Conservation (phyloP, 2,888 invertebrate species). For the Xylocampa areola region DNA sequence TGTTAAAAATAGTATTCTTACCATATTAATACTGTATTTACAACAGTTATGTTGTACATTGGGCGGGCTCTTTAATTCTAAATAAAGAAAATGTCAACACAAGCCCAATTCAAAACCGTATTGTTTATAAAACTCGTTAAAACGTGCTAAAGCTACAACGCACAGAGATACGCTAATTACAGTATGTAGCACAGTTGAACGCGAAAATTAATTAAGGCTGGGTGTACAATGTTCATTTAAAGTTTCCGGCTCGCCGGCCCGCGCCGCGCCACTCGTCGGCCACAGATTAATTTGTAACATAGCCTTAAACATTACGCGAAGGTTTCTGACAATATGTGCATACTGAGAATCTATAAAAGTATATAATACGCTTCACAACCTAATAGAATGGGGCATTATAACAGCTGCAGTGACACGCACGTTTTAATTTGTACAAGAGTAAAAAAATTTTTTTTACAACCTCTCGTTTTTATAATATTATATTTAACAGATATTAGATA, state of each 20-base stretch:
- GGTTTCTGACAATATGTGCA: slow-evolving; percentile 19
- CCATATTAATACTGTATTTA: too few species aligned
- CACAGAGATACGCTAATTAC: slow-evolving; percentile 39
- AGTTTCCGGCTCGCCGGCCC: slow-evolving; percentile 64
- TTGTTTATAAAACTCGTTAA: slow-evolving; percentile 8
- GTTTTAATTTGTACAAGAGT: too few species aligned
- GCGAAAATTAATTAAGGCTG: slow-evolving; percentile 65
- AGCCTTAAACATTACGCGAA: slow-evolving; percentile 35
- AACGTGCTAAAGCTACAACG: slow-evolving; percentile 5
- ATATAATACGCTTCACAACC: too few species aligned
- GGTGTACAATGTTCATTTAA: slow-evolving; percentile 66
- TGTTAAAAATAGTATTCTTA: too few species aligned
- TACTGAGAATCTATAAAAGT: slow-evolving; percentile 2
- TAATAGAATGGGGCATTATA: too few species aligned
- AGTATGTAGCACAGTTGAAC: slow-evolving; percentile 33
- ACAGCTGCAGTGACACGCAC: too few species aligned
- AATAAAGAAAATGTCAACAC: too few species aligned
- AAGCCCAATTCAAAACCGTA: background rate
- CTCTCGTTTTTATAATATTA: too few species aligned
- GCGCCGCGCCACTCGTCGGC: slow-evolving; percentile 35
- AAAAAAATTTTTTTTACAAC: too few species aligned
- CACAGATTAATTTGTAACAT: slow-evolving; percentile 61
- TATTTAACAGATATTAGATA: too few species aligned
- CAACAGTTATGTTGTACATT: too few species aligned
- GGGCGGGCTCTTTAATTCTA: too few species aligned